Evolutionary conservation across 1,140 invertebrate genomes (phyloP), one percentile per base, ranked within the genome.

Genomic region (Drosophila repletoides): DNA sequence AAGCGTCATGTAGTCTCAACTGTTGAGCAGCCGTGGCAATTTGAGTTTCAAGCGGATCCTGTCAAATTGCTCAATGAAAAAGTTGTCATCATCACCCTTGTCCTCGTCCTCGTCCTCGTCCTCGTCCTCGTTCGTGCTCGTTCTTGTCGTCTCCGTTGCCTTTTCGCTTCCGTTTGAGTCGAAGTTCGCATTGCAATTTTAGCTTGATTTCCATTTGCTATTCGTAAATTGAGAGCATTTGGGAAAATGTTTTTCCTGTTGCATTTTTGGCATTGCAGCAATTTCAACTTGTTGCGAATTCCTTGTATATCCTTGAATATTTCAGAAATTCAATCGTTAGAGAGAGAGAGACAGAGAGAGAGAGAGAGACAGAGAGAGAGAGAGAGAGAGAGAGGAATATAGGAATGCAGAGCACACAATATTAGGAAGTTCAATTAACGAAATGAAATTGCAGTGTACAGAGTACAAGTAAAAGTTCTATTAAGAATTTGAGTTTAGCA

Each of bases 191-290:
- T 51, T 61, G 63, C 63, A 61, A 65, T 81, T 76, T 64, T 59
- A 73, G 79, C 73, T 72, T 72, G 64, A 76, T 69, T 81, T 77
- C 59, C 69, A 84, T 84, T 83, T 72, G 59, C 55, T 43, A 58
- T 64, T 58, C 45, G 9, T 38, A 52, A 64, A 70, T 64, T 53
- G 64, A 65, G 74, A 48, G 59, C 64, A 55, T 64, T 72, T 61
- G 53, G 29, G 63, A 43, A 60, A 60, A 60, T 66, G 66, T 59
- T 71, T 61, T 72, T 61, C 38, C 68, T 60, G 28, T 51, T 48
- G 36, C 55, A 43, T 41, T 26, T 49, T 31, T 63, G 66, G 56
- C 51, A 33, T 31, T 12, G 36, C 31, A 48, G 31, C 2, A 24
- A 14, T 3, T 17, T 45, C 28, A 22, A 56, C 36, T 31, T 19